Conservation (phyloP, 2,113 vertebrate species). For the Xenus cinereus region DNA sequence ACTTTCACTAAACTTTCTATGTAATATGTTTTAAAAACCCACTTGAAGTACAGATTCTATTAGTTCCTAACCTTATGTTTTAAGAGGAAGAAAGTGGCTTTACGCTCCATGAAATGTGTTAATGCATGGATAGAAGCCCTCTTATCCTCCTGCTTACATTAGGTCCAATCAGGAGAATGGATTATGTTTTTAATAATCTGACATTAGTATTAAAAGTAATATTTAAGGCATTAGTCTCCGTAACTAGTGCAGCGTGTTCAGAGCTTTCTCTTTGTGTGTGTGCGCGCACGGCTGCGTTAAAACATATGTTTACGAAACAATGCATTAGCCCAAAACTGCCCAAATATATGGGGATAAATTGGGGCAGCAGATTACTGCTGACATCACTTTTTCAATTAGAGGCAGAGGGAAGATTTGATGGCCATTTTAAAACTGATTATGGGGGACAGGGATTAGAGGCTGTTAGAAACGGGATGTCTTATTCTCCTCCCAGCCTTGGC, state of each 20-base stretch:
- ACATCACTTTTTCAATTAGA: conserved; percentile 70
- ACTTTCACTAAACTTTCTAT: conserved; percentile 69
- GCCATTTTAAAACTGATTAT: conserved; percentile 69
- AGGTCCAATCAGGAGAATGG: conserved; percentile 75
- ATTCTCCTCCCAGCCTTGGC: neutral
- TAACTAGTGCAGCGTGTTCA: conserved; percentile 58
- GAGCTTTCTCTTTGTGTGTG: conserved; percentile 53
- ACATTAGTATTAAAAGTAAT: conserved; percentile 84
- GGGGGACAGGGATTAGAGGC: conserved; percentile 51
- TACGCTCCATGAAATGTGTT: conserved; percentile 77
- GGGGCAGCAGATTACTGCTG: conserved; percentile 65
- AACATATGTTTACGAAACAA: conserved; percentile 74
- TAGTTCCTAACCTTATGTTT: conserved; percentile 76
- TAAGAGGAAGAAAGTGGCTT: conserved; percentile 74
- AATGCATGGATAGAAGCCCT: conserved; percentile 79
- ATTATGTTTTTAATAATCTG: conserved; percentile 82
- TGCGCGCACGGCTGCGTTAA: neutral
- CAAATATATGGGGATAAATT: conserved; percentile 56
- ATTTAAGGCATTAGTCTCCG: conserved; percentile 77
- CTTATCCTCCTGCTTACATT: conserved; percentile 73
- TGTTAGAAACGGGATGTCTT: conserved; percentile 6
- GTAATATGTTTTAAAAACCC: conserved; percentile 60
- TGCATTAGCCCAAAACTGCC: conserved; percentile 59
- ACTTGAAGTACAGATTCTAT: conserved; percentile 69
- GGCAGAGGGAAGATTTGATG: conserved; percentile 63